Evolutionary conservation across 2,113 vertebrate species (phyloP), one percentile per base, ranked within the genome.

Genomic region (Sciurus niger): DNA sequence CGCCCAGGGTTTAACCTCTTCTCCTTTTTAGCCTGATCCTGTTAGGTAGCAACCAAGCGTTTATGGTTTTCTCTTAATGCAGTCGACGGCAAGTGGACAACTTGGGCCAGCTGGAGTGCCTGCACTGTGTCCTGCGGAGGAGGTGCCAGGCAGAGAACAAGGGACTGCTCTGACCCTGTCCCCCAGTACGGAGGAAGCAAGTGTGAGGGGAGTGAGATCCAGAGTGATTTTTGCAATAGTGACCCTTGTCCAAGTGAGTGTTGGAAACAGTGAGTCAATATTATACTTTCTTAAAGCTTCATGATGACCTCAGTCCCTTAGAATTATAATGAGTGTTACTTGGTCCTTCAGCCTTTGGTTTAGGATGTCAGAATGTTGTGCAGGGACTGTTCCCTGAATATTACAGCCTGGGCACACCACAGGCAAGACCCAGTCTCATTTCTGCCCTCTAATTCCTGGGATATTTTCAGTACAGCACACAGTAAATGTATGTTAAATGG

Each of bases 11-110:
- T 87, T 91, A 37, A 80, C 32, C 20, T n/a, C 17, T 9, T 83
- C 32, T 2, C 72, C 76, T 85, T 58, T 46, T 43, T 43, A 58
- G 60, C 17, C 10, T 30, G 14, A 11, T 80, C 37, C 0, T 60
- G 91, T 88, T 51, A 76, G 0, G 1, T 28, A 16, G 43, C 1
- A 87, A 94, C 37, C 4, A 30, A 89, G 40, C 70, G 79, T 40
- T 1, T 88, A 6, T 77, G 3, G 95, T 94, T 89, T 95, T 58
- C 60, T 93, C 76, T 96, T 73, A 43, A 65, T 30, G 6, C 96
- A 99, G 99, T 99, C 98, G 99, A 99, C 84, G 99, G 99, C 20
- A 99, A 99, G 94, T 99, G 99, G 99, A 98, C 99, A 0, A 48
- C 90, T 0, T 99, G 99, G 99, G 97, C 99, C 48, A 99, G 99